A percentile compares a stretch with the other conserved stretches of the same genome.
These are phyloP conservation scores for Eulacestoma nigropectus DNA, from an alignment of 2,113 vertebrate genomes.

Conservation along the genomic window DNA sequence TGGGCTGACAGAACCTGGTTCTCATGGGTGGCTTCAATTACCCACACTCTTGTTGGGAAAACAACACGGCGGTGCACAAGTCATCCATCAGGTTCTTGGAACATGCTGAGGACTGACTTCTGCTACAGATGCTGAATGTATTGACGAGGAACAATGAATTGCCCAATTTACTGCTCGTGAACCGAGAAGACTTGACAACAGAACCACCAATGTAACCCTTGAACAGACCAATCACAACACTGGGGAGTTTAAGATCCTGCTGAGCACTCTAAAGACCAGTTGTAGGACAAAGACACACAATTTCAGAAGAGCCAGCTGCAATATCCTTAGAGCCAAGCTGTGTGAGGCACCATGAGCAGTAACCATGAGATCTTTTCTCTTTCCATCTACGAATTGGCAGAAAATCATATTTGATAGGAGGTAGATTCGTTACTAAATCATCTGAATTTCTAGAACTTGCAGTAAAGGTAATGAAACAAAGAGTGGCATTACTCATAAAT, in stretches of 20 bases:
- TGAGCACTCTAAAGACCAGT: not conserved
- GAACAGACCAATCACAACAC: rapidly evolving
- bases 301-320: not conserved
- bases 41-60: not conserved
- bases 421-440: not conserved
- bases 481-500: not conserved
- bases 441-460: not conserved
- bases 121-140: not conserved
- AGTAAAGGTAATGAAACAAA: not conserved
- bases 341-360: not conserved
- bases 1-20: not conserved
- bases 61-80: rapidly evolving
- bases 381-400: not conserved
- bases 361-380: not conserved
- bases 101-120: rapidly evolving
- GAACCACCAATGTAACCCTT: not conserved
- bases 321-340: not conserved
- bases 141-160: not conserved
- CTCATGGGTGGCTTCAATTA: not conserved
- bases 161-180: not conserved
- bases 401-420: not conserved
- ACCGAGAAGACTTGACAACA: not conserved
- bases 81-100: not conserved
- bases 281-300: not conserved
- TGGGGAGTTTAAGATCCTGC: not conserved